A percentile compares a stretch with the other conserved stretches of the same genome.
Conservation (phyloP, 2,888 invertebrate species). For the Heterodera filipjevi region DNA sequence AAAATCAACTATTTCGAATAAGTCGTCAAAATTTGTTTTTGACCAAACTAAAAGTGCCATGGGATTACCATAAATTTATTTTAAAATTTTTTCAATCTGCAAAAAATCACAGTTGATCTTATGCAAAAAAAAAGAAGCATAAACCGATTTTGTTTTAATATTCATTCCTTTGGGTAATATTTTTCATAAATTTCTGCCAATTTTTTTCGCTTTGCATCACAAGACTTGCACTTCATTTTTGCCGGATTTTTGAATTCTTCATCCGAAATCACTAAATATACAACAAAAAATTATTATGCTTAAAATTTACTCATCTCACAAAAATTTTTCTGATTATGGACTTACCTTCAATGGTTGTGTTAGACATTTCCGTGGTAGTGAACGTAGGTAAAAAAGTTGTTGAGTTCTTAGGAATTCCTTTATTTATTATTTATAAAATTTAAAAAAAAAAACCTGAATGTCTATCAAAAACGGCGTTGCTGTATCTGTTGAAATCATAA, state of each 20-base stretch:
- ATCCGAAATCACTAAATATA: conserved; percentile 26
- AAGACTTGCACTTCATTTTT: conserved; percentile 32
- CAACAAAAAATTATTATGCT: neutral
- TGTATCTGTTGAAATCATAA: neutral
- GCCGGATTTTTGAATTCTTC: conserved; percentile 28
- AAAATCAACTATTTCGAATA: too few relatives aligned
- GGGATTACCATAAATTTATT: too few relatives aligned
- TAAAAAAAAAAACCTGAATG: neutral
- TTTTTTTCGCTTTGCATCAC: conserved; percentile 28
- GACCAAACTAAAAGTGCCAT: too few relatives aligned
- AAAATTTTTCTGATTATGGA: neutral
- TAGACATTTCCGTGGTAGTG: neutral
- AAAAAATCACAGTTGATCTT: too few relatives aligned
- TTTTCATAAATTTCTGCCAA: conserved; percentile 30
- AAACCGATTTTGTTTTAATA: neutral
- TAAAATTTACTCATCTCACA: neutral
- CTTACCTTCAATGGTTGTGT: conserved; percentile 11
- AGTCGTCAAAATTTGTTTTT: too few relatives aligned
- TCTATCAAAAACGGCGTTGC: neutral
- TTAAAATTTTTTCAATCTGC: too few relatives aligned
- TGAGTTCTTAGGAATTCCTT: neutral
- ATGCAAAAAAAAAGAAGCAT: too few relatives aligned
- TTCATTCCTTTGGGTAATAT: conserved; percentile 29
- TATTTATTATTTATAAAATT: neutral
- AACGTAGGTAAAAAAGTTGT: neutral